Conservation (phyloP, 2,113 vertebrate genomes). For the Anas platyrhynchos region DNA sequence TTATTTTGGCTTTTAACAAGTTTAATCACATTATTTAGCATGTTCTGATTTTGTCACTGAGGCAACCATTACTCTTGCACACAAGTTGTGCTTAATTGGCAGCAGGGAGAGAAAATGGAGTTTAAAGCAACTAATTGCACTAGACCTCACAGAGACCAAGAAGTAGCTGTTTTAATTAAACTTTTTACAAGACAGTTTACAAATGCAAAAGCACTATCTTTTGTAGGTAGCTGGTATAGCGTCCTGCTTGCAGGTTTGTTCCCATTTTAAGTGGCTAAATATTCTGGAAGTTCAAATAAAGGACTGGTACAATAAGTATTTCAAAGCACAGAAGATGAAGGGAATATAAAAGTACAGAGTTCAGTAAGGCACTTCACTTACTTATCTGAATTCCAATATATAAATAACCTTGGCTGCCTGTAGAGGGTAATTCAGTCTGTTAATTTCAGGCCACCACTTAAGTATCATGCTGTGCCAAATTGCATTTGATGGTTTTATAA, state of each 20-base stretch:
- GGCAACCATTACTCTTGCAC: constrained; percentile 59
- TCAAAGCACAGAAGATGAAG: constrained; percentile 15
- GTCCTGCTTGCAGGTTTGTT: not conserved
- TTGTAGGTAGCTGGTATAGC: not conserved
- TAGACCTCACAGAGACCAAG: constrained; percentile 29
- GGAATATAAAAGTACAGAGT: not conserved
- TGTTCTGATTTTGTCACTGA: constrained; percentile 75
- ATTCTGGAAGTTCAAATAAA: constrained; percentile 10
- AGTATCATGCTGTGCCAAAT: constrained; percentile 63
- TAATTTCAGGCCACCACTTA: constrained; percentile 66
- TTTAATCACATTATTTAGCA: constrained; percentile 84
- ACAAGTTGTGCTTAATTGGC: constrained; percentile 41
- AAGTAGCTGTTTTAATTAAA: constrained; percentile 31
- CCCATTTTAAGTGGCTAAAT: constrained; percentile 9
- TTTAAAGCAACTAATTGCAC: constrained; percentile 43
- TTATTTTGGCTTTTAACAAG: constrained; percentile 87
- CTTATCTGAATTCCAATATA: constrained; percentile 71
- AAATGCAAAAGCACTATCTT: constrained; percentile 41
- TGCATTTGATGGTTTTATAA: constrained; percentile 60
- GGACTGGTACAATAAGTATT: not conserved
- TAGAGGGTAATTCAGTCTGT: constrained; percentile 41
- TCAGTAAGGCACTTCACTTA: constrained; percentile 40
- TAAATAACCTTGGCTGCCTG: constrained; percentile 69
- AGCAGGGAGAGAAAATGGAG: constrained; percentile 1
- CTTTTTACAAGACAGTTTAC: constrained; percentile 26